A percentile compares a stretch with the other conserved stretches of the same genome.
phyloP scores from a whole-genome alignment of 2,113 vertebrate species.

The Dicrurus megarhynchus region DNA sequence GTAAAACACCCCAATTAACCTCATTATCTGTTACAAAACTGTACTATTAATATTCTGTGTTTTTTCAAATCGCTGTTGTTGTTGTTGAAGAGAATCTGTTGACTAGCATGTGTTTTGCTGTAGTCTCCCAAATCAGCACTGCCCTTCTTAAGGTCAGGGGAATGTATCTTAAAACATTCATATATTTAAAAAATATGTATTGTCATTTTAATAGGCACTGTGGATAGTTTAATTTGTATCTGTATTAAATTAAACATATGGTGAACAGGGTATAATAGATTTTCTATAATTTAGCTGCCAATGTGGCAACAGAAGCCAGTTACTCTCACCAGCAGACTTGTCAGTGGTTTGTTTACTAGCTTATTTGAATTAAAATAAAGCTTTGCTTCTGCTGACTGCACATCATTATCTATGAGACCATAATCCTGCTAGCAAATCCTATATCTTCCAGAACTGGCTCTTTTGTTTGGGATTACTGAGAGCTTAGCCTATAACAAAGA shows the following conservation, averaged over 20 bases:
- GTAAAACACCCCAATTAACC: conserved; percentile 71
- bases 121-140: conserved; percentile 59
- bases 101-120: conserved; percentile 50
- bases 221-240: conserved; percentile 81
- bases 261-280: conserved; percentile 82
- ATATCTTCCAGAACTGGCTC: conserved; percentile 92
- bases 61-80: conserved; percentile 53
- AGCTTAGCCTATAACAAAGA: conserved; percentile 99
- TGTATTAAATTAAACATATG: conserved; percentile 82
- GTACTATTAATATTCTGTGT: conserved; percentile 24
- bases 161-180: conserved; percentile 72
- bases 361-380: conserved; percentile 99
- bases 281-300: conserved; percentile 82
- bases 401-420: conserved; percentile 91
- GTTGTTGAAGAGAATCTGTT: conserved; percentile 61
- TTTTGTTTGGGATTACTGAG: conserved; percentile 99
- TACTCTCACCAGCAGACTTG: conserved; percentile 83
- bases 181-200: conserved; percentile 70
- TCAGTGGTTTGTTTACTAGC: conserved; percentile 97
- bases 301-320: conserved; percentile 79
- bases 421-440: conserved; percentile 94
- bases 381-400: conserved; percentile 93
- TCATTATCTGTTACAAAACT: conserved; percentile 67
- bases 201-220: conserved; percentile 78
- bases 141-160: conserved; percentile 60